A percentile compares a stretch with the other conserved stretches of the same genome.
Conservation (phyloP, 2,888 invertebrate genomes). For the Argyra leucocephala region DNA sequence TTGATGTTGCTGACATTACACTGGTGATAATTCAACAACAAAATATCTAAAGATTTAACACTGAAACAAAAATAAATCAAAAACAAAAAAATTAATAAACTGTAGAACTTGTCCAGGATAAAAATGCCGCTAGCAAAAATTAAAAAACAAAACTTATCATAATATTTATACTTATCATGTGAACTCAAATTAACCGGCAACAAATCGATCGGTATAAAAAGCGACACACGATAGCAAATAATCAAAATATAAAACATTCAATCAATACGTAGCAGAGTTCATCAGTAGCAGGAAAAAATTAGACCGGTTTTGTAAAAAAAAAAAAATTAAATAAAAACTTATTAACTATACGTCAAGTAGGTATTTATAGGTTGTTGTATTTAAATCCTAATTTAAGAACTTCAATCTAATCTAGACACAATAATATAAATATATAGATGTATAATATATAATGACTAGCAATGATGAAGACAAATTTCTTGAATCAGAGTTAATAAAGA, state of each 20-base stretch:
- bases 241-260: background rate
- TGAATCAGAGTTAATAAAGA: too few relatives aligned
- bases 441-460: too few relatives aligned
- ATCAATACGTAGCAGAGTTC: background rate
- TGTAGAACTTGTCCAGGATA: background rate
- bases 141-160: background rate
- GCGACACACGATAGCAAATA: background rate
- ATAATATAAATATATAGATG: too few relatives aligned
- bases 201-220: background rate
- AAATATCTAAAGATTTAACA: background rate
- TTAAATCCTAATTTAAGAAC: too few relatives aligned
- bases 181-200: too few relatives aligned
- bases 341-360: too few relatives aligned
- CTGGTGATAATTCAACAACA: background rate
- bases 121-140: conserved; percentile 3
- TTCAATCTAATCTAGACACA: too few relatives aligned
- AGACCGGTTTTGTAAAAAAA: background rate
- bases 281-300: background rate
- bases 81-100: background rate
- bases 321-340: too few relatives aligned
- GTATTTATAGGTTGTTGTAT: too few relatives aligned
- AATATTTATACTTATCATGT: too few relatives aligned
- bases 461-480: too few relatives aligned
- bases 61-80: background rate
- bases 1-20: background rate